These are phyloP conservation scores for Drosophila stalkeri DNA, from an alignment of 2,888 invertebrate species.

Conservation along the genomic window DNA sequence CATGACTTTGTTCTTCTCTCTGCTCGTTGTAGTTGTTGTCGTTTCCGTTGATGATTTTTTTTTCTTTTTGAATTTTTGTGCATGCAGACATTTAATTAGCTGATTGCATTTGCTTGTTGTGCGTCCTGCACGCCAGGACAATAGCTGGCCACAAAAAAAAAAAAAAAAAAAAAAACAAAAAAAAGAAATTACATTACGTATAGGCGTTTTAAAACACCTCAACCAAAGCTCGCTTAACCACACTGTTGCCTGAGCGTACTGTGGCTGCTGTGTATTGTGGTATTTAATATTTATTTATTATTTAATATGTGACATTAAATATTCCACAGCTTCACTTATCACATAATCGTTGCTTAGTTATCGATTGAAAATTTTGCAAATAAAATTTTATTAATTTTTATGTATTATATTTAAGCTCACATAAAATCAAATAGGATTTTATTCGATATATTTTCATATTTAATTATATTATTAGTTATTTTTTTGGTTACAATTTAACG, in stretches of 20 bases:
- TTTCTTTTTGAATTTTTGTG: conserved; percentile 28
- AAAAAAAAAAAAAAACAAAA: neutral
- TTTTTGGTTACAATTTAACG: too few relatives aligned
- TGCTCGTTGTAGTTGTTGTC: conserved; percentile 20
- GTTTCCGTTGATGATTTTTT: conserved; percentile 15
- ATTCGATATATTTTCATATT: too few relatives aligned
- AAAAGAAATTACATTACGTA: conserved; percentile 9
- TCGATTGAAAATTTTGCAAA: neutral
- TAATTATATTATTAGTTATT: too few relatives aligned
- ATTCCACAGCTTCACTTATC: neutral
- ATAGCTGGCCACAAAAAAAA: conserved; percentile 30
- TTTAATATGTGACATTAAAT: neutral
- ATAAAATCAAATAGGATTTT: too few relatives aligned
- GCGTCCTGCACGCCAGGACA: conserved; percentile 36
- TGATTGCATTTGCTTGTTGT: conserved; percentile 64
- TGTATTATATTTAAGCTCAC: too few relatives aligned
- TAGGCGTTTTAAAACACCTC: conserved; percentile 6
- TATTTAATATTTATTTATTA: conserved; percentile 9
- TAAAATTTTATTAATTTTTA: neutral
- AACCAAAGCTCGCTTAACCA: neutral
- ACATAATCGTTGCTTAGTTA: neutral
- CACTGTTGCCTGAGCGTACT: neutral
- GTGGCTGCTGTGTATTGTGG: neutral
- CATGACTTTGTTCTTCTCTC: conserved; percentile 33
- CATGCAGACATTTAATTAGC: conserved; percentile 69